Evolutionary conservation across 2,797 vertebrate genomes (phyloP).

Genomic region (Coilia nasus): DNA sequence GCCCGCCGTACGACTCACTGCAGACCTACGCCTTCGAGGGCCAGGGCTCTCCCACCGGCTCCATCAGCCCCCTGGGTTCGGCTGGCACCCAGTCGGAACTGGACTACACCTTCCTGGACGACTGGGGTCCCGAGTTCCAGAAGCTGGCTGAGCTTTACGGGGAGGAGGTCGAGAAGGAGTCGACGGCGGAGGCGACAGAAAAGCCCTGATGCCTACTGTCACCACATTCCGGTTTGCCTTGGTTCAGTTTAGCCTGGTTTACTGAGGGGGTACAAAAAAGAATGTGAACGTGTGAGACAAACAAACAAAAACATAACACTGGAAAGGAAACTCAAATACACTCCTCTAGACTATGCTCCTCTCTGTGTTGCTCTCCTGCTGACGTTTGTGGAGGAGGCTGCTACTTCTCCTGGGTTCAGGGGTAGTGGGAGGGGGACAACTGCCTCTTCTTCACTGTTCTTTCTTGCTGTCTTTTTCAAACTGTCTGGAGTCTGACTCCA

Average conservation of each 20-base stretch:
- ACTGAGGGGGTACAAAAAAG: no score
- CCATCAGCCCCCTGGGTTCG: conserved; percentile 93
- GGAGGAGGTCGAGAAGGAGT: conserved; percentile 73
- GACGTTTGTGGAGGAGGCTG: conserved; percentile 70
- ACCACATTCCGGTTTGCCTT: no score
- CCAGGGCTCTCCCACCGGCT: conserved; percentile 88
- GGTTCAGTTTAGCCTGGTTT: no score
- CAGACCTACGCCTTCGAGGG: conserved; percentile 99
- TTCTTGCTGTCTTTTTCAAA: conserved; percentile 68
- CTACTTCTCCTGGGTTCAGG: neutral
- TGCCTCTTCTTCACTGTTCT: conserved; percentile 63
- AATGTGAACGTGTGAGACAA: neutral
- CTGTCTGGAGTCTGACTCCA: conserved; percentile 77
- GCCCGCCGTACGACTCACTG: conserved; percentile 94
- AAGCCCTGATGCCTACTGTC: conserved; percentile 33
- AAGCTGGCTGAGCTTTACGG: conserved; percentile 93
- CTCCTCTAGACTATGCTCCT: conserved; percentile 15
- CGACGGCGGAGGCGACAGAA: conserved; percentile 28
- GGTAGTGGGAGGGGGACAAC: neutral
- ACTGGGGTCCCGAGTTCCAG: conserved; percentile 95
- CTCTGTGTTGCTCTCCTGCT: conserved; percentile 63
- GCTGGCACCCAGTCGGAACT: conserved; percentile 86
- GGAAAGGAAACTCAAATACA: neutral
- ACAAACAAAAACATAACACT: conserved; percentile 53
- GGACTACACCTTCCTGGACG: conserved; percentile 91